Percentiles rank a stretch among this genome's conserved stretches.
Evolutionary conservation across 2,113 vertebrate species (phyloP).

Genomic region (Tachycineta bicolor): DNA sequence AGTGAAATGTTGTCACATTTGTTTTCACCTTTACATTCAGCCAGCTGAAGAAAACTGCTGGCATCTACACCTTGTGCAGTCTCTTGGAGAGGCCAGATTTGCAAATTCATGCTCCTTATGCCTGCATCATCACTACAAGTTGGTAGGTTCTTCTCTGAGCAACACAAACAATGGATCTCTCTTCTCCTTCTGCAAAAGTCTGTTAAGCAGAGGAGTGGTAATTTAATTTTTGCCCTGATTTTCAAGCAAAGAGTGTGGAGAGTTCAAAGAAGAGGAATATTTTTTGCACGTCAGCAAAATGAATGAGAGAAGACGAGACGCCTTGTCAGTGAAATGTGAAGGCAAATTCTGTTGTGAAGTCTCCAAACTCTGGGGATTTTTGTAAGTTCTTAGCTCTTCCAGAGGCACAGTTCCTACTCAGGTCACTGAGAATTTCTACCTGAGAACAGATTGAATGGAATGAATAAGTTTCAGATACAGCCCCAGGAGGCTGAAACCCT

Average conservation of each 20-base stretch:
- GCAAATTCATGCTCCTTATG: not conserved
- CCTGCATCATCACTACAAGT: not conserved
- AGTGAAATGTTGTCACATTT: not conserved
- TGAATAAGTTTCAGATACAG: not conserved
- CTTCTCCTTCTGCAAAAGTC: not conserved
- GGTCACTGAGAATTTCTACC: not conserved
- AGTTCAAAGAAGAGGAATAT: not conserved
- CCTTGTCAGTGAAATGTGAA: not conserved
- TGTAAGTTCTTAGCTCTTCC: not conserved
- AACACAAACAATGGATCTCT: not conserved
- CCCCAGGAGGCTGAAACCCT: not conserved
- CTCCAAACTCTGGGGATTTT: not conserved
- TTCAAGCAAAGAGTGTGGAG: not conserved
- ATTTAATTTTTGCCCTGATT: not conserved
- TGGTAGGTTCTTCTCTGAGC: not conserved
- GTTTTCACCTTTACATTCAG: conserved; percentile 19
- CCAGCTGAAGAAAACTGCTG: conserved; percentile 25
- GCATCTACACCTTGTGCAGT: not conserved
- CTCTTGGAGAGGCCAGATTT: not conserved
- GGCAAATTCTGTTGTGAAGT: not conserved
- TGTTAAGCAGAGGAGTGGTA: not conserved
- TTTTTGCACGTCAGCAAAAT: not conserved
- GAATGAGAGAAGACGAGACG: not conserved
- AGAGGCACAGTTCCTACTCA: not conserved
- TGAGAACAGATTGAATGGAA: not conserved